Percentiles rank a stretch among this genome's conserved stretches.
Evolutionary conservation across 2,113 vertebrate species (phyloP).

Genomic region (Egretta garzetta): DNA sequence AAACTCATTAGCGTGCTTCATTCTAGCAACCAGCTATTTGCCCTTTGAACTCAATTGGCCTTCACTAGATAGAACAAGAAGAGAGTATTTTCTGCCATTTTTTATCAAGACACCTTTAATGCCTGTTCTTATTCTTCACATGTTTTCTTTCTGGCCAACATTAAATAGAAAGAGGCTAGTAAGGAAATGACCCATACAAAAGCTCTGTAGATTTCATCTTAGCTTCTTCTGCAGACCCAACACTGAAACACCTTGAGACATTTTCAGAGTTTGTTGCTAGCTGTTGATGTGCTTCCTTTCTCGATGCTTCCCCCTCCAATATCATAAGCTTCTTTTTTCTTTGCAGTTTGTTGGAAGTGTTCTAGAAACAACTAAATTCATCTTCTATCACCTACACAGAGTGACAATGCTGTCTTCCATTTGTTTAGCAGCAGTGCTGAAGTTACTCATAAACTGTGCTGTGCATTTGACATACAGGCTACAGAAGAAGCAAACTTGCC

Average conservation of each 20-base stretch:
- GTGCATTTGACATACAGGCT: neutral
- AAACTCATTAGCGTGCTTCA: constrained; percentile 2
- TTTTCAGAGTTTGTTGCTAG: neutral
- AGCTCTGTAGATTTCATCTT: neutral
- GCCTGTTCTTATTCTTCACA: neutral
- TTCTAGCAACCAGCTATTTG: constrained; percentile 2
- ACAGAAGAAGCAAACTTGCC: neutral
- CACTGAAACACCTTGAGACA: neutral
- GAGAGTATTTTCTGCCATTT: neutral
- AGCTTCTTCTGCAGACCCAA: neutral
- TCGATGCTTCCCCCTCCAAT: neutral
- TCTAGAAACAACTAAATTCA: neutral
- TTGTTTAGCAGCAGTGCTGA: neutral
- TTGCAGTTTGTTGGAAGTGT: neutral
- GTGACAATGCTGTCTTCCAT: neutral
- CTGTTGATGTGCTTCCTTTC: neutral
- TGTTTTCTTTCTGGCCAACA: neutral
- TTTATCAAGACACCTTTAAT: neutral
- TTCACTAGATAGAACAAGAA: neutral
- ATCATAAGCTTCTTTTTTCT: neutral
- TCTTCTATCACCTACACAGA: neutral
- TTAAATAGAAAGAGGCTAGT: neutral
- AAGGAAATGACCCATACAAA: neutral
- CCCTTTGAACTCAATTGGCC: neutral
- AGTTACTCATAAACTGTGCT: constrained; percentile 16